These are phyloP conservation scores for Onychostruthus taczanowskii DNA, from an alignment of 2,113 vertebrate genomes.

Conservation along the genomic window DNA sequence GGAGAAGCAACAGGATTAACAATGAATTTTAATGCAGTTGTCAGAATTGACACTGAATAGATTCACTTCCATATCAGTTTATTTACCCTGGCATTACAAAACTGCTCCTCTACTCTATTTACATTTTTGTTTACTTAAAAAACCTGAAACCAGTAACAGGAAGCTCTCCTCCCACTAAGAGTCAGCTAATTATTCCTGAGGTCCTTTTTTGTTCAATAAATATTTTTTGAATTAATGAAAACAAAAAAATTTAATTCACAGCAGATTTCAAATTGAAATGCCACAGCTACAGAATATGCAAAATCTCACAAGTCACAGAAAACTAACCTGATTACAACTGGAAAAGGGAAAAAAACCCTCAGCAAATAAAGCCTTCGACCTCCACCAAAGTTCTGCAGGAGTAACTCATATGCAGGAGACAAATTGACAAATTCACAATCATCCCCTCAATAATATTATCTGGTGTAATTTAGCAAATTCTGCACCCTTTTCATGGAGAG, in stretches of 20 bases:
- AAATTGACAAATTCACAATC: background rate
- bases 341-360: background rate
- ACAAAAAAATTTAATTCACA: background rate
- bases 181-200: background rate
- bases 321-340: background rate
- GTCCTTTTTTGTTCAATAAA: background rate
- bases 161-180: background rate
- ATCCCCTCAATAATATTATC: background rate
- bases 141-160: background rate
- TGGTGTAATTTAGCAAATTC: background rate
- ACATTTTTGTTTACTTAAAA: background rate
- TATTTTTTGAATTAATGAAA: background rate
- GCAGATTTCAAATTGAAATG: background rate
- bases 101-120: background rate
- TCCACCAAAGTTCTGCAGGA: background rate
- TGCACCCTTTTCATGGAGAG: background rate
- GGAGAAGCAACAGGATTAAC: background rate
- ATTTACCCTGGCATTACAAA: background rate
- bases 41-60: background rate
- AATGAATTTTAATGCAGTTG: background rate
- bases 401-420: background rate
- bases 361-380: background rate
- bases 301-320: background rate
- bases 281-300: background rate
- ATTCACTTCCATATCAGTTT: background rate